These are phyloP conservation scores for Leptopilina myrica DNA, from an alignment of 2,888 invertebrate genomes.

Conservation along the genomic window DNA sequence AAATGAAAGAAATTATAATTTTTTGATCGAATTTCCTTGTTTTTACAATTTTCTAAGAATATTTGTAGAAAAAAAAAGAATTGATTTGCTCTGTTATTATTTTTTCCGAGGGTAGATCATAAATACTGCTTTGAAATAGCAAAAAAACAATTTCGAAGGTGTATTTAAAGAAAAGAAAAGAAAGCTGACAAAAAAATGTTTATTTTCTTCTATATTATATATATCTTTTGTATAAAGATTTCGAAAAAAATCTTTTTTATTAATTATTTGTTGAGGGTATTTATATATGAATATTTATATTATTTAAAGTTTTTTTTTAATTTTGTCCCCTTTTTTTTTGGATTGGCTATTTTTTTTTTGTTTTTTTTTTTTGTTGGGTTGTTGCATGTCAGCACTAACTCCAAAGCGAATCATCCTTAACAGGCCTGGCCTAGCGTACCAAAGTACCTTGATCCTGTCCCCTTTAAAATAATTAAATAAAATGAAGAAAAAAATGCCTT, in stretches of 20 bases:
- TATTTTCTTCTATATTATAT: conserved; percentile 51
- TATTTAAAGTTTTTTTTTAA: conserved; percentile 44
- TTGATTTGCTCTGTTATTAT: conserved; percentile 46
- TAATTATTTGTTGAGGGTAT: conserved; percentile 51
- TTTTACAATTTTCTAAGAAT: conserved; percentile 27
- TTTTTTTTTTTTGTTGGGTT: conserved; percentile 55
- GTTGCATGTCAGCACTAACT: conserved; percentile 72
- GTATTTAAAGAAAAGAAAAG: conserved; percentile 9
- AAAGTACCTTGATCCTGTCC: conserved; percentile 67
- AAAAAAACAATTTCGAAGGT: neutral
- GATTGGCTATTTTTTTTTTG: conserved; percentile 35
- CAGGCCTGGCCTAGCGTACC: conserved; percentile 76
- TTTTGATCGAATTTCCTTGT: conserved; percentile 43
- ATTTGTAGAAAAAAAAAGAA: conserved; percentile 36
- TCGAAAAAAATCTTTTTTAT: conserved; percentile 12
- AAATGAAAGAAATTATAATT: neutral
- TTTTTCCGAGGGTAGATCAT: conserved; percentile 18
- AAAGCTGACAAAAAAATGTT: conserved; percentile 48
- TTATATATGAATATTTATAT: conserved; percentile 53
- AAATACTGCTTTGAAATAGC: conserved; percentile 6
- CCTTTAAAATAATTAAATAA: conserved; percentile 40
- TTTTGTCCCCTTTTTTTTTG: conserved; percentile 39
- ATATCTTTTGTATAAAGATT: conserved; percentile 1
- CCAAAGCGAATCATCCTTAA: conserved; percentile 57
- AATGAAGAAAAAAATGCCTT: conserved; percentile 13